phyloP scores from a whole-genome alignment of 2,888 invertebrate species.

The Octodonta nipae region DNA sequence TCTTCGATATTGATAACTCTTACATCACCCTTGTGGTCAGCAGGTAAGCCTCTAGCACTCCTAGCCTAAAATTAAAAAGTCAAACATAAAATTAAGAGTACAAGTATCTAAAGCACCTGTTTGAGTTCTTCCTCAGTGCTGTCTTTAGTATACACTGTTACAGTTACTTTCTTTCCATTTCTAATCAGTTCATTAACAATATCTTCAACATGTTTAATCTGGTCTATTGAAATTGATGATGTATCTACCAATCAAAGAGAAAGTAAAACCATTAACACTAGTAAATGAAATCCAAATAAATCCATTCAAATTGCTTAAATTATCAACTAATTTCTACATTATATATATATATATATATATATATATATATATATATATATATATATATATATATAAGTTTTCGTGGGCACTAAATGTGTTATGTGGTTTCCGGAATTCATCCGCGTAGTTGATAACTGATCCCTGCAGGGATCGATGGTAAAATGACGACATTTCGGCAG shows the following conservation, averaged over 20 bases:
- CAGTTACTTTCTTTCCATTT: slow-evolving; percentile 46
- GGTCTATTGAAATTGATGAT: slow-evolving; percentile 39
- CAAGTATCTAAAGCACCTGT: slow-evolving; percentile 22
- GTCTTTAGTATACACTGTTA: slow-evolving; percentile 47
- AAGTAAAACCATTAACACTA: no score
- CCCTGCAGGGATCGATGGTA: no score
- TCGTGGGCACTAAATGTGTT: background rate
- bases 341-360: slow-evolving; percentile 4
- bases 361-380: slow-evolving; percentile 3
- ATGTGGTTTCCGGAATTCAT: no score
- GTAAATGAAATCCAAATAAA: no score
- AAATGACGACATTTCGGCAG: no score
- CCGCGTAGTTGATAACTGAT: no score
- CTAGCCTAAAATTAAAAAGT: slow-evolving; percentile 43
- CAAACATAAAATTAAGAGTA: no score
- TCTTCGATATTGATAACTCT: slow-evolving; percentile 64
- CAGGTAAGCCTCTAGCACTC: slow-evolving; percentile 57
- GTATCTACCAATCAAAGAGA: no score
- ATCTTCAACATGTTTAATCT: slow-evolving; percentile 44
- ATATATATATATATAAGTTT: slow-evolving; percentile 3
- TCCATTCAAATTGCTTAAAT: no score
- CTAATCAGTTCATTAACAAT: slow-evolving; percentile 56
- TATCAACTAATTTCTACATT: no score
- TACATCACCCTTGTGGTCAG: slow-evolving; percentile 63
- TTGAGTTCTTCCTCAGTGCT: slow-evolving; percentile 40